These are phyloP conservation scores for Oncorhynchus kisutch DNA, from an alignment of 2,113 vertebrate species.

Conservation along the genomic window DNA sequence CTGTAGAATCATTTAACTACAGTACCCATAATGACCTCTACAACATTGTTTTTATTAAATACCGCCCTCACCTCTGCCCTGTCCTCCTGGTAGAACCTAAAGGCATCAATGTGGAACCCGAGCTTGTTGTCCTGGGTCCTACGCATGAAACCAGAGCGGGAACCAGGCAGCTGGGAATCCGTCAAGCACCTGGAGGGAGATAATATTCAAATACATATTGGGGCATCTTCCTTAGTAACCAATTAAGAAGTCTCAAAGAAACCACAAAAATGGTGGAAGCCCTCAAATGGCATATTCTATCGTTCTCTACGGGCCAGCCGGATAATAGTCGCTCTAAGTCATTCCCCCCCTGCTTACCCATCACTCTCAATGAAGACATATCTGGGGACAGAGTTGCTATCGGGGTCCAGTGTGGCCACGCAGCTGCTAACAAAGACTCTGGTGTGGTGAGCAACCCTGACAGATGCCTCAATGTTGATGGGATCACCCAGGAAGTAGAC, in stretches of 20 bases:
- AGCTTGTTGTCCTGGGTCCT: slow-evolving; percentile 55
- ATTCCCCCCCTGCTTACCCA: not conserved
- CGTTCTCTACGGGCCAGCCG: too few species aligned
- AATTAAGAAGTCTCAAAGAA: too few species aligned
- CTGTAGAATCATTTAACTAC: too few species aligned
- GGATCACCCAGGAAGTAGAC: slow-evolving; percentile 56
- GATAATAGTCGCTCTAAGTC: too few species aligned
- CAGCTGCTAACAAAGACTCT: slow-evolving; percentile 68
- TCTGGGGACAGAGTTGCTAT: slow-evolving; percentile 51
- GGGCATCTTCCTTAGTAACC: too few species aligned
- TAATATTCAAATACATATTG: too few species aligned
- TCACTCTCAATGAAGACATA: slow-evolving; percentile 44
- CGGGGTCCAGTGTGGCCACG: slow-evolving; percentile 59
- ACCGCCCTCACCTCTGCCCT: slow-evolving; percentile 39
- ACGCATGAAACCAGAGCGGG: slow-evolving; percentile 52
- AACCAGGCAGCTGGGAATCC: slow-evolving; percentile 58
- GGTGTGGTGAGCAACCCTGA: slow-evolving; percentile 51
- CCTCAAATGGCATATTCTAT: too few species aligned
- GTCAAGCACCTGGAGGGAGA: slow-evolving; percentile 55
- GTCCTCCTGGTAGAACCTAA: slow-evolving; percentile 56
- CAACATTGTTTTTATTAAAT: too few species aligned
- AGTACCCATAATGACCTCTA: too few species aligned
- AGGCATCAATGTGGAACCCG: slow-evolving; percentile 58
- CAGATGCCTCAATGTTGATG: slow-evolving; percentile 63
- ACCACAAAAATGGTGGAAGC: too few species aligned